Evolutionary conservation across 2,113 vertebrate species (phyloP), one percentile per base, ranked within the genome.

Genomic region (Pyxicephalus adspersus): DNA sequence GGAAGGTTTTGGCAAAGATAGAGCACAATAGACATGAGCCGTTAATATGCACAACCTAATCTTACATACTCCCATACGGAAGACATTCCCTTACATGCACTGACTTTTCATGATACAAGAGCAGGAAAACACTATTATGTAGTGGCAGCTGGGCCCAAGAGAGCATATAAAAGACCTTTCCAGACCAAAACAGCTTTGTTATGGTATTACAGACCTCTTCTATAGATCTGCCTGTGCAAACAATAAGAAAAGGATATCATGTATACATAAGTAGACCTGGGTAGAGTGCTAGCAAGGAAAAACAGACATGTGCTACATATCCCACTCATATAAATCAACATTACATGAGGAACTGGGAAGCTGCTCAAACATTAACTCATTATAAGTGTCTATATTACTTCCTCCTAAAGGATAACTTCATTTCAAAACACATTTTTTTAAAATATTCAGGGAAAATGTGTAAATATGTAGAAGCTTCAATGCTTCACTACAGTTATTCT

Each of bases 41-140:
- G 70, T 57, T 51, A 55, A 52, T 18, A 60, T 20, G 34, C 54
- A 19, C 54, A 25, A 20, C 28, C 16, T 34, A 60, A 23, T 75
- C 72, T 75, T 75, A 60, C 29, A 61, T 75, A 54, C 72, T 63
- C 57, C 60, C 76, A 77, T 77, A 65, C 31, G 63, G 34, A 51
- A 25, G 45, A 65, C 66, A 26, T 5, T 65, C 63, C 13, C 23
- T 19, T 17, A 3, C 60, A 54, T 66, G 52, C 34, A 77, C 29
- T 77, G 76, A 77, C 9, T 63, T 54, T 19, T 20, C 25, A 28
- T 11, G 60, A 76, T 63, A 52, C 23, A 63, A 64, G 55, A 25
- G 34, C 3, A 9, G 16, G 50, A 20, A 52, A 31, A 34, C 22
- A 18, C 60, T 64, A 64, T 54, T 55, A 55, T 65, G 50, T 55